phyloP scores from a whole-genome alignment of 2,797 vertebrate species.

The Molossus molossus region DNA sequence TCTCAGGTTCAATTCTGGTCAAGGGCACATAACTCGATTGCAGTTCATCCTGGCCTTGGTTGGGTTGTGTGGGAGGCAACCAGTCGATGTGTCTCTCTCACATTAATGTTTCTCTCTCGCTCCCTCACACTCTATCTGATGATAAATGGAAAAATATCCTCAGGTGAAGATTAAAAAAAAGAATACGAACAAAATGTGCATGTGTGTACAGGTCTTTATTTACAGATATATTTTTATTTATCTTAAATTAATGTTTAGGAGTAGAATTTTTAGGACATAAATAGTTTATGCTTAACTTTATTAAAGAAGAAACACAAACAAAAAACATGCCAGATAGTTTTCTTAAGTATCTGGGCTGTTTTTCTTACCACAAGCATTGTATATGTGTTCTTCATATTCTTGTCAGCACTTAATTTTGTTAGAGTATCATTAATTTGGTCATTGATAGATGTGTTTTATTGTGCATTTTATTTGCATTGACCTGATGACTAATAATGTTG shows the following conservation, averaged over 20 bases:
- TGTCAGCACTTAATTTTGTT: background rate
- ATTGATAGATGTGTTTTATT: background rate
- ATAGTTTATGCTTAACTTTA: background rate
- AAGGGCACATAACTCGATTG: too few species aligned
- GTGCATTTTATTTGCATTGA: background rate
- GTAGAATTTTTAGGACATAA: background rate
- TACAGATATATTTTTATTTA: background rate
- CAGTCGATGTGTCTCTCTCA: too few species aligned
- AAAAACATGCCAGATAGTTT: background rate
- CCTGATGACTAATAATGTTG: background rate
- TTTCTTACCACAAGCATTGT: background rate
- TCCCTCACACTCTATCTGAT: too few species aligned
- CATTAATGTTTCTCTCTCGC: too few species aligned
- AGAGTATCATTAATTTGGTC: background rate
- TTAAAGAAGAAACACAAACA: background rate
- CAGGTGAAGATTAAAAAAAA: too few species aligned
- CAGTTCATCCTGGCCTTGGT: too few species aligned
- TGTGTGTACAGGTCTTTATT: background rate
- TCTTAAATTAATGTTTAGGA: background rate
- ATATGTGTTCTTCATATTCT: background rate
- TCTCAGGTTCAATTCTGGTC: too few species aligned
- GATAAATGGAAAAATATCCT: too few species aligned
- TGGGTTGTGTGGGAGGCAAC: too few species aligned
- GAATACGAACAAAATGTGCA: background rate
- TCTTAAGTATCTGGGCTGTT: background rate